phyloP scores from a whole-genome alignment of 2,113 vertebrate genomes.

The Vanacampus margaritifer region DNA sequence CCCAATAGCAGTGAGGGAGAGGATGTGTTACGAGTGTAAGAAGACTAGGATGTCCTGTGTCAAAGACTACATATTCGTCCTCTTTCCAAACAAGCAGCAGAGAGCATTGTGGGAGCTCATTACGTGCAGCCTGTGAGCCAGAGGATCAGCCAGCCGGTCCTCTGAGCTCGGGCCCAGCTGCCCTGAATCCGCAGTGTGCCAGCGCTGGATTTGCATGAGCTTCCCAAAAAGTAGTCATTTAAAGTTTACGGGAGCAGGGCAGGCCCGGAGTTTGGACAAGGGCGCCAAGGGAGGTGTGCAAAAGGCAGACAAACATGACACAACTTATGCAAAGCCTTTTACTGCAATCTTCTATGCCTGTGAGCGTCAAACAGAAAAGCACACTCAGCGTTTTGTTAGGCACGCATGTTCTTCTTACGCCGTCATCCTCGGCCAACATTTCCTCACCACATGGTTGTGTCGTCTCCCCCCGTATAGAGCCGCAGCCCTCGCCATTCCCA shows the following conservation, averaged over 20 bases:
- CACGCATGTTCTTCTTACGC: constrained; percentile 22
- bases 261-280: constrained; percentile 23
- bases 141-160: constrained; percentile 60
- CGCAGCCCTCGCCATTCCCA: constrained; percentile 93
- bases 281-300: constrained; percentile 25
- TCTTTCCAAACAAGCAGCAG: constrained; percentile 49
- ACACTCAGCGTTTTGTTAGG: background rate
- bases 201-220: constrained; percentile 53
- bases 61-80: constrained; percentile 39
- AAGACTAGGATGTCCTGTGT: constrained; percentile 24
- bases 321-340: constrained; percentile 21
- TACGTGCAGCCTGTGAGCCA: constrained; percentile 60
- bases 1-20: no score
- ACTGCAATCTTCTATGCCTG: background rate
- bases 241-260: constrained; percentile 29
- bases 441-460: constrained; percentile 33
- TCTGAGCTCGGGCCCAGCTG: constrained; percentile 56
- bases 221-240: constrained; percentile 44
- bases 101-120: constrained; percentile 74
- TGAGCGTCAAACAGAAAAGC: background rate
- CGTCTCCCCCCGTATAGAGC: constrained; percentile 69
- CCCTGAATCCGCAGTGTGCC: constrained; percentile 52
- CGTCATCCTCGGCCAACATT: constrained; percentile 40
- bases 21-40: background rate
- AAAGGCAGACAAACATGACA: constrained; percentile 26